Evolutionary conservation across 2,797 vertebrate genomes (phyloP).

Genomic region (Acomys russatus): DNA sequence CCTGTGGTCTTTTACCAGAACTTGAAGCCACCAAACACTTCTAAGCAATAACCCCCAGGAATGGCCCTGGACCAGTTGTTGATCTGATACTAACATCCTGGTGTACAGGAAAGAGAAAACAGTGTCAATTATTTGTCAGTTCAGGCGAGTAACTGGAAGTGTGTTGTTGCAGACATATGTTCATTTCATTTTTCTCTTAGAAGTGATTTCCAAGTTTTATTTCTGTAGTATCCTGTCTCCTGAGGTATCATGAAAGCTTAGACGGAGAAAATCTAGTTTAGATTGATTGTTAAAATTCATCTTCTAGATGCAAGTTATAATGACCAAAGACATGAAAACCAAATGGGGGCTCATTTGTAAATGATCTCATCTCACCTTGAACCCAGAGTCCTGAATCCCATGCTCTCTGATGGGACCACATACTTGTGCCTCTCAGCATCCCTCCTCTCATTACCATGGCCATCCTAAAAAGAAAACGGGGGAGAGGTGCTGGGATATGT

Average conservation of each 20-base stretch:
- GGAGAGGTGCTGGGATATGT: slow-evolving; percentile 6
- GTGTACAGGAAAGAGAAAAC: slow-evolving; percentile 45
- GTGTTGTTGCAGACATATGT: not conserved
- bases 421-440: not conserved
- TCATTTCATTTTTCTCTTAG: slow-evolving; percentile 60
- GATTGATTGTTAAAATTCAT: slow-evolving; percentile 63
- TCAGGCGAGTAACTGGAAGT: not conserved
- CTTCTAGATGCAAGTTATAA: slow-evolving; percentile 73
- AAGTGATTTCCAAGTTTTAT: slow-evolving; percentile 52
- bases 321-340: slow-evolving; percentile 49
- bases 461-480: slow-evolving; percentile 56
- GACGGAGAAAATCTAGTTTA: not conserved
- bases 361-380: slow-evolving; percentile 62
- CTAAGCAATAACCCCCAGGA: slow-evolving; percentile 45
- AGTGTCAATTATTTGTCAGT: not conserved
- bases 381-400: slow-evolving; percentile 29
- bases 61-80: not conserved
- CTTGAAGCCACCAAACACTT: slow-evolving; percentile 41
- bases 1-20: slow-evolving; percentile 72
- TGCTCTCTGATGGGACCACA: not conserved
- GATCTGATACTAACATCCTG: not conserved
- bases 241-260: slow-evolving; percentile 35
- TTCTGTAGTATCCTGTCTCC: slow-evolving; percentile 23
- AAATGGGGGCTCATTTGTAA: slow-evolving; percentile 41
- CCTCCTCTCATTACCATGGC: slow-evolving; percentile 36